Evolutionary conservation across 2,113 vertebrate genomes (phyloP), one percentile per base, ranked within the genome.

Genomic region (Lamprotornis superbus): DNA sequence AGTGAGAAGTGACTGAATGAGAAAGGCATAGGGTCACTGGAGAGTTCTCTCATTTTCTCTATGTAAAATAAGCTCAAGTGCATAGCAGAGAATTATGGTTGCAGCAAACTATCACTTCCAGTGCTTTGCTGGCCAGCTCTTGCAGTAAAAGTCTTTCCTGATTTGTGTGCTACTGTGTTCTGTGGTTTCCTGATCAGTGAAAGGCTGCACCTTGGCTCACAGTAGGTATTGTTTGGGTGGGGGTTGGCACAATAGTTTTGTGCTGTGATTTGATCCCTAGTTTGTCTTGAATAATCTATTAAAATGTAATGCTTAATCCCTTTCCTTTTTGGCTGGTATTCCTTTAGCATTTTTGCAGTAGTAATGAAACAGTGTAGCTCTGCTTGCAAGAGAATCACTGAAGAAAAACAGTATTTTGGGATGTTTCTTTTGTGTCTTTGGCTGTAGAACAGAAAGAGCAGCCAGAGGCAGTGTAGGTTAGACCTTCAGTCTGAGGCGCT

Each of bases 181-280:
- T 52, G 60, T 28, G n/a, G 47, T 76, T 95, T 96, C 77, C 83
- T 95, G 67, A 59, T 82, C 42, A 49, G 70, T 9, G 2, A 52
- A 60, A 74, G 37, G 25, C 90, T 83, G 44, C 46, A 31, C 83
- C 49, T 86, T 92, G 67, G 46, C 83, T 92, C 76, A 91, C 88
- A 94, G 68, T 91, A 59, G 47, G 6, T 87, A 84, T 95, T 95
- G 84, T 94, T 91, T 92, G 56, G 8, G 56, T 67, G 44, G 71
- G 35, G 46, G 22, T 20, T 91, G 81, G n/a, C 71, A 60, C 50
- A 21, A 21, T 63, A 33, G 59, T 84, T 90, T 76, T 92, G 44
- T 91, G 65, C 78, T 95, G 49, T 47, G 49, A 55, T 88, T 83
- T 71, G 89, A 83, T 91, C 79, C 87, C 42, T 61, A 2, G 4